Evolutionary conservation across 2,113 vertebrate genomes (phyloP).

Genomic region (Notothenia rossii): DNA sequence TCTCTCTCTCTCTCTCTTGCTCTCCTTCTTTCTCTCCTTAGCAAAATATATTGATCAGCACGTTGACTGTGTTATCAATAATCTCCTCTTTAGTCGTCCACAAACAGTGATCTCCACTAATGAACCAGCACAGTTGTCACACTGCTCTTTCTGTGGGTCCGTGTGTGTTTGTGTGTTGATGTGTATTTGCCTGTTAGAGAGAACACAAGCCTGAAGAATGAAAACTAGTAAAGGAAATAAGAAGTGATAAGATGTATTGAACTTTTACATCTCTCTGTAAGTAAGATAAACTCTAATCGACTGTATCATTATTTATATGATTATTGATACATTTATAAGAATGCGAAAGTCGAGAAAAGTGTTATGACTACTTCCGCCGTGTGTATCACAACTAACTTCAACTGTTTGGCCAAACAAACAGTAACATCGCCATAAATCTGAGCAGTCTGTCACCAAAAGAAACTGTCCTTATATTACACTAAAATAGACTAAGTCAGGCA

Average conservation of each 20-base stretch:
- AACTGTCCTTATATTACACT: not conserved
- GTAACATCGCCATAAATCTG: not conserved
- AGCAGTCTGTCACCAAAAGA: not conserved
- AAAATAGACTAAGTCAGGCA: not conserved
- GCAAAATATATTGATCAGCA: constrained; percentile 72
- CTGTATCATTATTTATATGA: not conserved
- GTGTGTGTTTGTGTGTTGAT: not conserved
- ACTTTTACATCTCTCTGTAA: constrained; percentile 2
- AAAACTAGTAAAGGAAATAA: constrained; percentile 3
- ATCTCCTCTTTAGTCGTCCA: constrained; percentile 76
- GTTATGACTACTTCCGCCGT: not conserved
- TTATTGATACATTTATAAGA: not conserved
- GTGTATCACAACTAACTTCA: not conserved
- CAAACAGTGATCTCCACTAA: constrained; percentile 76
- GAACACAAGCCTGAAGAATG: constrained; percentile 1
- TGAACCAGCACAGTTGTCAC: constrained; percentile 74
- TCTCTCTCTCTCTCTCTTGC: not conserved
- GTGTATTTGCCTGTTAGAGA: not conserved
- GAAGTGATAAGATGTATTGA: not conserved
- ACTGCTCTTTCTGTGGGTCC: constrained; percentile 29
- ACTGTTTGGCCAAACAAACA: not conserved
- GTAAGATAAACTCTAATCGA: constrained; percentile 2
- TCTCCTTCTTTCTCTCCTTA: constrained; percentile 41
- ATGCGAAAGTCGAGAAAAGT: not conserved
- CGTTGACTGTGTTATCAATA: constrained; percentile 79